Conservation (phyloP, 1,140 invertebrate genomes). For the Pentalonia nigronervosa region DNA sequence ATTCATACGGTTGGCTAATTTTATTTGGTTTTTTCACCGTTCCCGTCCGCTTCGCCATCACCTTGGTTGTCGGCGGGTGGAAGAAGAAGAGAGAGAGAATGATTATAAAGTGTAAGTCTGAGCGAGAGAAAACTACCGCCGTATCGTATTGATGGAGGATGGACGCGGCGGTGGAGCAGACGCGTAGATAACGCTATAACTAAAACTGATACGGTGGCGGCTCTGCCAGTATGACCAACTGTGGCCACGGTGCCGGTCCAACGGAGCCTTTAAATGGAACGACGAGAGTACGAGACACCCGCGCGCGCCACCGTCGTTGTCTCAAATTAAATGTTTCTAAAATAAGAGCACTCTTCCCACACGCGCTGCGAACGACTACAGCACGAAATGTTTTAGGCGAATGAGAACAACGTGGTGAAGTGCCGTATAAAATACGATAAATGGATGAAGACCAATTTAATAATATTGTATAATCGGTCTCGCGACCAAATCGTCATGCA, state of each 20-base stretch:
- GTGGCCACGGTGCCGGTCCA: not conserved
- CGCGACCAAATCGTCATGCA: not conserved
- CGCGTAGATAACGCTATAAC: not conserved
- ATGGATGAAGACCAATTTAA: not conserved
- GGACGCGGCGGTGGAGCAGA: slow-evolving; percentile 3
- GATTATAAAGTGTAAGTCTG: not conserved
- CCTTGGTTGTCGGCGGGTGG: not conserved
- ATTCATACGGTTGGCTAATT: slow-evolving; percentile 47
- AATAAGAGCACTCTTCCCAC: slow-evolving; percentile 48
- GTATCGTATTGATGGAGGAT: not conserved
- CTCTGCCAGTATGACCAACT: slow-evolving; percentile 41
- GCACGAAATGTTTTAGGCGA: not conserved
- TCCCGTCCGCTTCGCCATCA: not conserved
- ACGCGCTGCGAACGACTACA: not conserved
- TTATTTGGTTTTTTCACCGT: slow-evolving; percentile 53
- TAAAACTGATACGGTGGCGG: slow-evolving; percentile 26
- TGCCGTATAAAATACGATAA: not conserved
- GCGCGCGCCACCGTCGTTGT: not conserved
- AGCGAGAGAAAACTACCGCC: slow-evolving; percentile 5
- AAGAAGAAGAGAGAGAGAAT: not conserved
- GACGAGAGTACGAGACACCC: not conserved
- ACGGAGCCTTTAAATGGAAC: slow-evolving; percentile 50
- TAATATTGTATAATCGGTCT: not conserved
- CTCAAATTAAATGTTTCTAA: slow-evolving; percentile 55
- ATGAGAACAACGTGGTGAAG: not conserved